Percentiles rank a stretch among this genome's conserved stretches.
Evolutionary conservation across 1,140 invertebrate genomes (phyloP).

Genomic region (Steinernema khuongi): DNA sequence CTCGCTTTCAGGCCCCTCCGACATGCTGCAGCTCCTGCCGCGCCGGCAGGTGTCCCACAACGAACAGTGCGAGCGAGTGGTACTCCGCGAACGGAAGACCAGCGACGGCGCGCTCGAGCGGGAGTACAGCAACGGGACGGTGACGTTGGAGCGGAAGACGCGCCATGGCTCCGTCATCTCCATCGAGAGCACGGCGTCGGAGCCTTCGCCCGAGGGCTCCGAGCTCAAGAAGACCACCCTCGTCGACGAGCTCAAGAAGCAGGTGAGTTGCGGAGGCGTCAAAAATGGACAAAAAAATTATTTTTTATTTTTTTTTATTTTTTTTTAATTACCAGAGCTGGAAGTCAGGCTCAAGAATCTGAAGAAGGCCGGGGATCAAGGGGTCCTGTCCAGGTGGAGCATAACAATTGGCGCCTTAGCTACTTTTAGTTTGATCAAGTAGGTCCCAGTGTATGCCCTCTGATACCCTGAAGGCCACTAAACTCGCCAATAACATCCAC

Average conservation of each 20-base stretch:
- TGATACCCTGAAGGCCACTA: too few relatives aligned
- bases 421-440: too few relatives aligned
- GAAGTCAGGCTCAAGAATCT: too few relatives aligned
- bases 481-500: too few relatives aligned
- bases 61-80: neutral
- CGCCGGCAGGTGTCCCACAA: neutral
- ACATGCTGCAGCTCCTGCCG: neutral
- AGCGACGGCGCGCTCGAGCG: neutral
- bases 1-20: neutral
- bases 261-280: neutral
- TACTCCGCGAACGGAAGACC: neutral
- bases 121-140: conserved; percentile 3
- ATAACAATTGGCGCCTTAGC: too few relatives aligned
- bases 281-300: too few relatives aligned
- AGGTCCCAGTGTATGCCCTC: too few relatives aligned
- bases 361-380: too few relatives aligned
- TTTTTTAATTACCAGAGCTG: too few relatives aligned
- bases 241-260: neutral
- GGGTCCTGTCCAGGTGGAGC: too few relatives aligned
- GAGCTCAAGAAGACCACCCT: neutral
- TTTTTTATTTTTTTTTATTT: too few relatives aligned
- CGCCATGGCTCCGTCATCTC: neutral
- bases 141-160: neutral
- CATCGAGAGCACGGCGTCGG: neutral
- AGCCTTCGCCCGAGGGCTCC: neutral